Evolutionary conservation across 2,113 vertebrate genomes (phyloP), one percentile per base, ranked within the genome.

Genomic region (Ornithorhynchus anatinus): DNA sequence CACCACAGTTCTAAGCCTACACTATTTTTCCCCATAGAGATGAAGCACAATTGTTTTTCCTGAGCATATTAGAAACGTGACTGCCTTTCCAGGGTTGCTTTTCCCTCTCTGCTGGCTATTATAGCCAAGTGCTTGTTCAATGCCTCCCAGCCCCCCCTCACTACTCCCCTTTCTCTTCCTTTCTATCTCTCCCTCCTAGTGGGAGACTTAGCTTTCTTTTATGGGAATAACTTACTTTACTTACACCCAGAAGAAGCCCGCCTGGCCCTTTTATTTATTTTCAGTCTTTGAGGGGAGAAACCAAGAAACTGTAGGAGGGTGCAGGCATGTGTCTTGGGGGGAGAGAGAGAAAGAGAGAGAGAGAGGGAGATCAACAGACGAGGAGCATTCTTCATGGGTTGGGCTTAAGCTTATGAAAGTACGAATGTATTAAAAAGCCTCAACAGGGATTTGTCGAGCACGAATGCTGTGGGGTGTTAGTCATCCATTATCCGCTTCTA

Each of bases 401-500:
- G 80, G 77, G 62, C 79, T 89, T 80, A 51, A 72, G 77, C 83
- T 86, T 63, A 27, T 81, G 67, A 77, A 81, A 88, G 72, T 81
- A 53, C 29, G 78, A 54, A 66, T 70, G 51, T 81, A 56, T 80
- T 81, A 66, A 69, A 82, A 80, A 87, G 8, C 61, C 77, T 88
- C 79, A 67, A 4, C 66, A 51, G 83, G 63, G 84, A 89, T 93
- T 93, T 92, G 85, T 88, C 78, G 81, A 84, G 61, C 80, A 84
- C 70, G 81, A 67, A 72, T 77, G 88, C 68, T 84, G 69, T 89
- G 77, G 86, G 78, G 79, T 84, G 58, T 93, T 93, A 92, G 86
- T 93, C 90, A 94, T 90, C 82, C 76, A 84, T 89, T 86, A 89
- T 89, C 84, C 84, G 63, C 59, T 89, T 91, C 89, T 94, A 11